Evolutionary conservation across 2,888 invertebrate species (phyloP).

Genomic region (Phragmatobia fuliginosa): DNA sequence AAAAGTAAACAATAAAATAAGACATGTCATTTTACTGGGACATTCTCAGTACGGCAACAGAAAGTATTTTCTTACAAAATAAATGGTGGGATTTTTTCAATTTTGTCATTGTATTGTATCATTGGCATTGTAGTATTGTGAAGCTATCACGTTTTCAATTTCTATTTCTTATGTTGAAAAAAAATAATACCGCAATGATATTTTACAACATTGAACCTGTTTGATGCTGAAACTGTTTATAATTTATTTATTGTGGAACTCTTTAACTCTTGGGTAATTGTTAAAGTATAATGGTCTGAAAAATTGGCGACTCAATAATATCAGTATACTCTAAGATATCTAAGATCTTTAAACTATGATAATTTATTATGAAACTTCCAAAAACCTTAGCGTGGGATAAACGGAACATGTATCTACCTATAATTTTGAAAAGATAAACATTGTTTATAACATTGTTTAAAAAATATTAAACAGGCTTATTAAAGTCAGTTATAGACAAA

Average conservation of each 20-base stretch:
- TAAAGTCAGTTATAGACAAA: too few relatives aligned
- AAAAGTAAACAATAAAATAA: too few relatives aligned
- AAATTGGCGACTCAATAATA: background rate
- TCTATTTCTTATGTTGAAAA: constrained; percentile 7
- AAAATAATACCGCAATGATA: background rate
- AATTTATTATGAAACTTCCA: background rate
- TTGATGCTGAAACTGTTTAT: background rate
- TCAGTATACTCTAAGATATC: too few relatives aligned
- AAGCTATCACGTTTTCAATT: constrained; percentile 19
- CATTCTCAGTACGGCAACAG: constrained; percentile 15
- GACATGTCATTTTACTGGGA: constrained; percentile 7
- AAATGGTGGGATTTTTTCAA: constrained; percentile 9
- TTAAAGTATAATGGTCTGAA: background rate
- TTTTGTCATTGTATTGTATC: constrained; percentile 11
- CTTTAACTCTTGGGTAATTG: background rate
- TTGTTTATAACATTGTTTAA: too few relatives aligned
- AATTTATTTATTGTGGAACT: background rate
- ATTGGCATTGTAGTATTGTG: constrained; percentile 12
- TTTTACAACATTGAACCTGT: background rate
- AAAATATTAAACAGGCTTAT: too few relatives aligned
- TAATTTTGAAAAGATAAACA: too few relatives aligned
- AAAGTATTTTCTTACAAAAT: constrained; percentile 11
- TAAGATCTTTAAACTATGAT: too few relatives aligned
- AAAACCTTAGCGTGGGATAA: background rate
- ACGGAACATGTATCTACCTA: background rate